Evolutionary conservation across 1,140 invertebrate species (phyloP), one percentile per base, ranked within the genome.

Genomic region (Meteorus sp.): DNA sequence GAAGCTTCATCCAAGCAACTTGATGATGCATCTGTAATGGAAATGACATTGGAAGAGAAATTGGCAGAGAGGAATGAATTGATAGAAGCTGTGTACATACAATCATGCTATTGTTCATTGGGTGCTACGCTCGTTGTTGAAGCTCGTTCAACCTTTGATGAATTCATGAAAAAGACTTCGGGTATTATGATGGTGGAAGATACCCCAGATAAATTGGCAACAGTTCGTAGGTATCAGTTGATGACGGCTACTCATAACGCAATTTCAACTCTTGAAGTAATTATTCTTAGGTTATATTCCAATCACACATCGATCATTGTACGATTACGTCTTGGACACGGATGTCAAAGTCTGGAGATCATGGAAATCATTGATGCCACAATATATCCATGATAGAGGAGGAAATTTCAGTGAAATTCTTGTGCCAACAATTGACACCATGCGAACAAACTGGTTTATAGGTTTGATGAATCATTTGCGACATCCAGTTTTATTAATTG

Each of bases 371-470:
- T 68, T 92, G 20, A 86, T 95, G 3, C 86, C 87, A 0, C 70
- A 81, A 7, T 95, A 95, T 69, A 65, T 85, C 0, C 92, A 95
- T 69, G 84, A 92, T 64, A 78, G 83, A 1, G 67, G 79, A 0
- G 84, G 84, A 65, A 85, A 85, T 65, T 94, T 92, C 71, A 88
- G 86, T 11, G 86, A 94, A 50, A 94, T 95, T 68, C 79, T 96
- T 9, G 93, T 97, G 1, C 93, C 93, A 0, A 97, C 93, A 0
- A 83, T 92, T 0, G 93, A 96, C 69, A 95, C 93, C 0, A 80
- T 92, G 5, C 81, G 89, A 44, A 86, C 89, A 1, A 89, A 85
- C 0, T 93, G 91, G 85, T 81, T 92, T 9, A 81, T 96, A 13
- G 81, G 85, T 53, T 76, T 91, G 23, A 92, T 94, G 89, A 90